Evolutionary conservation across 1,140 invertebrate genomes (phyloP), one percentile per base, ranked within the genome.

Genomic region (Bemisia tabaci): DNA sequence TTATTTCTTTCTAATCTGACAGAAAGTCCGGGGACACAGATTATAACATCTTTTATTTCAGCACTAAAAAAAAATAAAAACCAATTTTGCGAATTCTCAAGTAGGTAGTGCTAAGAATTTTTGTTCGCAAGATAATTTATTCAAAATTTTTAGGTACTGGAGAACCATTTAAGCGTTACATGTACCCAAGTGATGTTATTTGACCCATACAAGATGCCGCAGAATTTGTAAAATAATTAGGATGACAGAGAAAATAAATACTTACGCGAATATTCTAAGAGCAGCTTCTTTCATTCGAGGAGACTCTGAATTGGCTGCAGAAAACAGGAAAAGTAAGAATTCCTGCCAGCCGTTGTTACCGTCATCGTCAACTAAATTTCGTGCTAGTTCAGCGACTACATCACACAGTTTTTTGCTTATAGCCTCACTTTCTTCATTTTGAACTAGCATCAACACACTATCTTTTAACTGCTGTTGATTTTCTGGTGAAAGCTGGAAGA

Each of bases 271-370:
- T 79, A 99, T 93, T 70, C 92, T 85, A 59, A 99, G 84, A 17
- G 94, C 94, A 73, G 90, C 88, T 78, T 98, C 95, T 80, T 94
- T 94, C n/a, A 96, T 81, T 62, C 87, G 83, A 26, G 89, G 79
- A 73, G 88, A 84, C 33, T 86, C 81, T 68, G 90, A 88, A 79
- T 87, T 93, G 21, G 91, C 93, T 80, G 93, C 94, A 74, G 94
- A 89, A 79, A 97, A 98, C 73, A 99, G 82, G 78, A 97, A 98
- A 75, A 95, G 89, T 26, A 99, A 81, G 75, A 98, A 92, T 76
- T 98, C 95, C 25, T 92, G 93, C 97, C 97, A 99, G 68, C 88
- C 86, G 78, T 97, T 97, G 73, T 93, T 94, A 26, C 94, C 94
- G 76, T 96, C 92, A 71, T 98, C 95, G 77, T 98, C 95, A 70